Evolutionary conservation across 2,888 invertebrate genomes (phyloP), one percentile per base, ranked within the genome.

Genomic region (Cephonodes hylas): DNA sequence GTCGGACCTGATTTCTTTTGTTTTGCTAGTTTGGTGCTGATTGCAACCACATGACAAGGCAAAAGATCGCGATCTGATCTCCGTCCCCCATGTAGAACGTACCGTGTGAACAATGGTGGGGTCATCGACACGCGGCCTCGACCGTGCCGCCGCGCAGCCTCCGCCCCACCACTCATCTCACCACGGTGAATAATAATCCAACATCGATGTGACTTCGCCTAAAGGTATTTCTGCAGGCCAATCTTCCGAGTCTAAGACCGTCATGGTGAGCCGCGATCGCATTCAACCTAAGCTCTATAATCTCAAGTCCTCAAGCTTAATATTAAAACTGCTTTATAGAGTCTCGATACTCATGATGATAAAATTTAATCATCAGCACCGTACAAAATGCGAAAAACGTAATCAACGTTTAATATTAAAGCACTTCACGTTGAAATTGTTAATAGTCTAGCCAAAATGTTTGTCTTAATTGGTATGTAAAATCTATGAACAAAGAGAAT

Each of bases 91-190:
- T 18, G 53, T 27, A 53, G 31, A 31, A 27, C 53, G 53, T 53
- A 31, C 53, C 31, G 10, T 53, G 53, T 53, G 53, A 53, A 53
- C 53, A 53, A 53, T 53, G 53, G 18, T 53, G 53, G 53, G 53
- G 53, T 53, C 53, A 53, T 53, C 31, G 53, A 53, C 53, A 53
- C 31, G 23, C 53, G 53, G 53, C 53, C 53, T 53, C 53, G 53
- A 53, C 53, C 53, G 53, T 18, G 53, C 53, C 20, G 45, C 45
- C 25, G 53, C 27, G 18, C 53, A 53, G 53, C 53, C 53, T 53
- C 53, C 53, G 53, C 53, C 31, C 18, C 53, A 1, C 53, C 53
- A 53, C 53, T 53, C 53, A 53, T 53, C 53, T 53, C 53, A 53
- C 31, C 53, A 53, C 53, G 23, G 23, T n/a, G 27, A 53, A 53